These are phyloP conservation scores for Lampris incognitus DNA, from an alignment of 2,113 vertebrate species.

Conservation along the genomic window DNA sequence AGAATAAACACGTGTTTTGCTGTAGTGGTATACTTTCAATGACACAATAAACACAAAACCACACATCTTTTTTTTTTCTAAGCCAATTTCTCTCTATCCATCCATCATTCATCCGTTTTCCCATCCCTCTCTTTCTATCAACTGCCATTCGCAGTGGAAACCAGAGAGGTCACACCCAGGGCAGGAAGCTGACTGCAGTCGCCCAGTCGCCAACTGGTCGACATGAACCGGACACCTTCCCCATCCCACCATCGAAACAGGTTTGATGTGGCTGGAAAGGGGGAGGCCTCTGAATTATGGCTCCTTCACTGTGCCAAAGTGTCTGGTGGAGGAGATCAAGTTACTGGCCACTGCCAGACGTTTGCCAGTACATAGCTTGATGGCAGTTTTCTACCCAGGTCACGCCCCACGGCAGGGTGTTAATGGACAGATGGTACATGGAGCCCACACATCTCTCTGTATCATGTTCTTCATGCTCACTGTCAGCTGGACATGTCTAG, in stretches of 20 bases:
- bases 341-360: neutral
- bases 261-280: neutral
- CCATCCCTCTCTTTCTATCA: neutral
- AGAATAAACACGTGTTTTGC: too few relatives aligned
- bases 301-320: neutral
- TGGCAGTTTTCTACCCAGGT: neutral
- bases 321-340: conserved; percentile 11
- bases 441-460: neutral
- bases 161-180: neutral
- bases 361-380: neutral
- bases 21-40: too few relatives aligned
- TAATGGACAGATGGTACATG: conserved; percentile 1
- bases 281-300: neutral
- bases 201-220: neutral
- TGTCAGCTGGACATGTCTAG: conserved; percentile 5
- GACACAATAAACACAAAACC: too few relatives aligned
- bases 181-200: conserved; percentile 23
- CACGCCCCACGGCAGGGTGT: rapidly evolving
- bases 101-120: neutral
- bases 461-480: neutral
- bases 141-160: too few relatives aligned
- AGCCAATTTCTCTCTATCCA: too few relatives aligned
- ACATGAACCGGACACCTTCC: neutral
- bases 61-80: too few relatives aligned
- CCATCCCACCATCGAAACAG: neutral